Evolutionary conservation across 2,888 invertebrate species (phyloP), one percentile per base, ranked within the genome.

Genomic region (Diogma glabrata): DNA sequence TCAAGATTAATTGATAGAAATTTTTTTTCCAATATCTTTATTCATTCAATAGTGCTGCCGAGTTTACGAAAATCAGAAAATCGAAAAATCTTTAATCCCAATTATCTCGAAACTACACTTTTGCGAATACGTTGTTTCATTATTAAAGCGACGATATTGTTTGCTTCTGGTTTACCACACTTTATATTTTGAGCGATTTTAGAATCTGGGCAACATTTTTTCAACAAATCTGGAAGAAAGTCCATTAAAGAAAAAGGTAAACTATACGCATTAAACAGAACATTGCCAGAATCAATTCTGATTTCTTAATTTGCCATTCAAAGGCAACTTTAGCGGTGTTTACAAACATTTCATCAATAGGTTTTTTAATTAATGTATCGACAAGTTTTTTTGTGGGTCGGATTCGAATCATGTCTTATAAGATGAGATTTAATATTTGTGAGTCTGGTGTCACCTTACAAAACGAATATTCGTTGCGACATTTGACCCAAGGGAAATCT

Each of bases 251-350:
- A 22, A 26, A 55, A 47, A 12, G 51, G 51, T 16, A 53, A 47
- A 22, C 54, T 52, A 24, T 53, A n/a, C n/a, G 55, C 14, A 28
- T 36, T 26, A 55, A 51, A 23, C 33, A 40, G 52, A 55, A 55
- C 54, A 56, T 54, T 14, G 52, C 51, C 16, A 55, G 28, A 17
- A 49, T 49, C 9, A 51, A 20, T 20, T 56, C 54, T 3, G 52
- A 53, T 47, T 53, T 17, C 9, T 46, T 20, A 14, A 51, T 46
- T 16, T 52, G 45, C 17, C 51, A 50, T 16, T 30, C 17, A 7
- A 51, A 19, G 2, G 38, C 38, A 38, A 19, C 19, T 38, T 38
- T 38, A 38, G 19, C 19, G 38, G 38, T 8, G 19, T 38, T 38
- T 19, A 9, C 38, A 38, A 38, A 38, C 38, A 38, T 9, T 19